phyloP scores from a whole-genome alignment of 2,797 vertebrate species.

The Eospalax fontanierii region DNA sequence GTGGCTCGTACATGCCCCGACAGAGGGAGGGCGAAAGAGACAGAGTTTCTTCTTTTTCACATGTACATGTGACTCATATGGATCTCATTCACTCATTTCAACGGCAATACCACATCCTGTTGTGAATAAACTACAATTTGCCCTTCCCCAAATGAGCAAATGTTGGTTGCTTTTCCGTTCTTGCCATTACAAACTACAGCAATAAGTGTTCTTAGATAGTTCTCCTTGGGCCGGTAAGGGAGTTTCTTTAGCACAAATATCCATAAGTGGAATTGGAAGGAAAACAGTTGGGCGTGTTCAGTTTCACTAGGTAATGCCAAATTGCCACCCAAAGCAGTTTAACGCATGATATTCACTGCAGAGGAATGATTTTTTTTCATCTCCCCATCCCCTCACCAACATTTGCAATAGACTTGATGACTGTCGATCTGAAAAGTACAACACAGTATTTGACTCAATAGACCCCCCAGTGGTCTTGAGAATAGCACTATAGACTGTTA shows the following conservation, averaged over 20 bases:
- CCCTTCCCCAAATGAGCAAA: slow-evolving; percentile 4
- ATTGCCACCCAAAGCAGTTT: neutral
- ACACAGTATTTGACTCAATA: neutral
- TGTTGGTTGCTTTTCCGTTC: neutral
- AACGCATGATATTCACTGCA: neutral
- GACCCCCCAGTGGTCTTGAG: neutral
- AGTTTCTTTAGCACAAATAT: slow-evolving; percentile 31
- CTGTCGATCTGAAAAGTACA: neutral
- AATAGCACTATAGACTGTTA: neutral
- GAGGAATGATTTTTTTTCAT: neutral
- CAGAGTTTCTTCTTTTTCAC: slow-evolving; percentile 2
- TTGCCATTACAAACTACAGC: neutral
- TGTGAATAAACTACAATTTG: slow-evolving; percentile 31
- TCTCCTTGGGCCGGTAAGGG: neutral
- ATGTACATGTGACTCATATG: neutral
- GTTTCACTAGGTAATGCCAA: neutral
- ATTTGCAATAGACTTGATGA: neutral
- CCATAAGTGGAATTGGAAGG: neutral
- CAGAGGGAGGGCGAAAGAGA: too few species aligned
- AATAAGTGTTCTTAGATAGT: neutral
- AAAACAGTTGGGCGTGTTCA: neutral
- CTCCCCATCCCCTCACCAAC: neutral
- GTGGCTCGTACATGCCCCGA: too few species aligned
- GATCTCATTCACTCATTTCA: slow-evolving; percentile 12
- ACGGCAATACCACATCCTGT: neutral